Percentiles rank a stretch among this genome's conserved stretches.
phyloP scores from a whole-genome alignment of 2,113 vertebrate genomes.

The Mustelus asterias region DNA sequence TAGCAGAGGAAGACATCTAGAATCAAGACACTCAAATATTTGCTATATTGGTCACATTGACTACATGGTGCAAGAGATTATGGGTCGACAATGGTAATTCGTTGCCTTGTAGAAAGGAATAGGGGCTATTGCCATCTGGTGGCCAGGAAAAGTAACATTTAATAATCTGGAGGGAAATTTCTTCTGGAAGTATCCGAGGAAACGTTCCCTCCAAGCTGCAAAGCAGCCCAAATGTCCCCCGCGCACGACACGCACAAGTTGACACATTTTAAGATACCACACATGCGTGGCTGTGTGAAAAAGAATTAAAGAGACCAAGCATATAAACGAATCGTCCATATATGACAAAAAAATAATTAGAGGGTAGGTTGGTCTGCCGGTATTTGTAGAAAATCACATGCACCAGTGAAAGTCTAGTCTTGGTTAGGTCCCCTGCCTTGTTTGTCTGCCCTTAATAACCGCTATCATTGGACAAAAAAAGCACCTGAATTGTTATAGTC shows the following conservation, averaged over 20 bases:
- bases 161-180: not conserved
- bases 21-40: too few species aligned
- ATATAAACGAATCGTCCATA: not conserved
- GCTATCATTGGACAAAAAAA: not conserved
- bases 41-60: not conserved
- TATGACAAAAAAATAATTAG: not conserved
- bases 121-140: constrained; percentile 11
- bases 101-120: not conserved
- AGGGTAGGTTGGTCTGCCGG: not conserved
- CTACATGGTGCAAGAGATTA: not conserved
- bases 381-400: not conserved
- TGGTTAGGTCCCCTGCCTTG: too few species aligned
- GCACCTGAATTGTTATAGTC: not conserved
- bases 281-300: not conserved
- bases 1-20: not conserved
- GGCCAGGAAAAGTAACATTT: not conserved
- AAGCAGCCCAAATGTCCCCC: not conserved
- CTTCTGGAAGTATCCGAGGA: not conserved
- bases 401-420: not conserved
- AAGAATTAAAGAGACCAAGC: not conserved
- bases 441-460: not conserved
- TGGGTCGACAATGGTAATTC: not conserved
- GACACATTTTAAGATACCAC: not conserved
- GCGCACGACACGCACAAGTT: not conserved
- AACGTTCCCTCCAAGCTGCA: not conserved